These are phyloP conservation scores for Octopus bimaculoides DNA, from an alignment of 1,140 invertebrate genomes.

Conservation along the genomic window DNA sequence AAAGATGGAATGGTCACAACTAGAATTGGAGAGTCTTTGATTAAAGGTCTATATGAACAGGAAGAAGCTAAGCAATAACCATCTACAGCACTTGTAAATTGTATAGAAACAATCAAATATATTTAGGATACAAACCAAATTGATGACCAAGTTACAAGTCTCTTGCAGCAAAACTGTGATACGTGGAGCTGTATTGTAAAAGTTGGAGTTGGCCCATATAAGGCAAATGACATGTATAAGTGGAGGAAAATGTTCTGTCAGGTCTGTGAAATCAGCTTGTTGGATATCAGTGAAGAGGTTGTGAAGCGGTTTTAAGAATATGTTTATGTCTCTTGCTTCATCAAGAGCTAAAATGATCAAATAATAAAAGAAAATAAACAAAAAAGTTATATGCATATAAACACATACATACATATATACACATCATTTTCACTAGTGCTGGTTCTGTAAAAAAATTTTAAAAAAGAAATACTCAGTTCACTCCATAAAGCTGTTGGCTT, in stretches of 20 bases:
- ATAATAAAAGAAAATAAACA: not conserved
- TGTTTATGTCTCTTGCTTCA: conserved; percentile 86
- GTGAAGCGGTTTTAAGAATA: conserved; percentile 80
- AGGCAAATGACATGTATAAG: conserved; percentile 82
- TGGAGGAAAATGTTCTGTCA: conserved; percentile 50
- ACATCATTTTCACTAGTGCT: not conserved
- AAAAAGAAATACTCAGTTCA: no score
- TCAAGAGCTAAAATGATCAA: conserved; percentile 66
- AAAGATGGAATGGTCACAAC: no score
- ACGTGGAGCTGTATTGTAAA: conserved; percentile 85
- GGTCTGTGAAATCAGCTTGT: conserved; percentile 63
- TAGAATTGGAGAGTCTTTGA: no score
- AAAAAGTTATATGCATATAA: not conserved
- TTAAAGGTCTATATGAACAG: no score
- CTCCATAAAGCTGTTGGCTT: no score
- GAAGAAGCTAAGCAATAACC: no score
- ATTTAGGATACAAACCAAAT: conserved; percentile 50
- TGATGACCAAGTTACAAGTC: conserved; percentile 86
- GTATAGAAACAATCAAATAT: no score
- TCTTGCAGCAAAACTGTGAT: conserved; percentile 85
- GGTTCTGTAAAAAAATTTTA: no score
- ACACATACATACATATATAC: not conserved
- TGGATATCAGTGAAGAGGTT: conserved; percentile 79
- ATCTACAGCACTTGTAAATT: no score
- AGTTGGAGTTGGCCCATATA: conserved; percentile 83